Evolutionary conservation across 64 coral and sea anemone genomes (phyloP).

Genomic region (Montipora foliosa): DNA sequence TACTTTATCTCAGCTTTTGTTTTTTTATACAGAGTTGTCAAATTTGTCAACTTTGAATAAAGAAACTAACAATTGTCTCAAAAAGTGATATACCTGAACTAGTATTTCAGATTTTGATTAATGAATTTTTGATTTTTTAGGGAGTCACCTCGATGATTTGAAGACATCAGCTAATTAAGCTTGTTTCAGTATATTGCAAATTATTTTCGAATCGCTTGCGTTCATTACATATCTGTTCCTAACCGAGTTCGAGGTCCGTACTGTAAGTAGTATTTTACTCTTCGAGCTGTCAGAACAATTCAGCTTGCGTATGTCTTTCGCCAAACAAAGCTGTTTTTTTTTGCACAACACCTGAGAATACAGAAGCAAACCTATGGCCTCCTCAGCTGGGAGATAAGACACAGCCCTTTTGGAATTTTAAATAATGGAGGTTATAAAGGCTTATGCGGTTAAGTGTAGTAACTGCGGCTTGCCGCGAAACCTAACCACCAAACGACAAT

Average conservation of each 20-base stretch:
- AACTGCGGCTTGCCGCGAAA: not conserved
- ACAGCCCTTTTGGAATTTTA: not conserved
- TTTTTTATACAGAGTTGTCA: too few species aligned
- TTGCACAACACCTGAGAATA: slow-evolving; percentile 20
- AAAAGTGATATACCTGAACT: not conserved
- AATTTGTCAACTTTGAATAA: too few species aligned
- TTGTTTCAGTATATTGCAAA: not conserved
- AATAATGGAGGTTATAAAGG: not conserved
- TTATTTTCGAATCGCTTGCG: not conserved
- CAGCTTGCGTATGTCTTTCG: not conserved
- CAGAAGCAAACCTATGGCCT: not conserved
- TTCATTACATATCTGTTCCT: not conserved
- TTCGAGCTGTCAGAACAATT: slow-evolving; percentile 30
- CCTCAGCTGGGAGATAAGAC: not conserved
- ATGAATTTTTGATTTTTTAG: not conserved
- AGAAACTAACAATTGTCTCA: too few species aligned
- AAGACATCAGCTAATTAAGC: not conserved
- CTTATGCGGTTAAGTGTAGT: not conserved
- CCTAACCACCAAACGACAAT: not conserved
- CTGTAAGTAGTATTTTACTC: not conserved
- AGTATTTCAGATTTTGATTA: not conserved
- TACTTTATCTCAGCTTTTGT: too few species aligned
- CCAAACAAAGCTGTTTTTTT: slow-evolving; percentile 42
- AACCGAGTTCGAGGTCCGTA: too few species aligned
- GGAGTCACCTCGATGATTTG: not conserved